phyloP scores from a whole-genome alignment of 2,113 vertebrate genomes.

The Actenoides lindsayi region DNA sequence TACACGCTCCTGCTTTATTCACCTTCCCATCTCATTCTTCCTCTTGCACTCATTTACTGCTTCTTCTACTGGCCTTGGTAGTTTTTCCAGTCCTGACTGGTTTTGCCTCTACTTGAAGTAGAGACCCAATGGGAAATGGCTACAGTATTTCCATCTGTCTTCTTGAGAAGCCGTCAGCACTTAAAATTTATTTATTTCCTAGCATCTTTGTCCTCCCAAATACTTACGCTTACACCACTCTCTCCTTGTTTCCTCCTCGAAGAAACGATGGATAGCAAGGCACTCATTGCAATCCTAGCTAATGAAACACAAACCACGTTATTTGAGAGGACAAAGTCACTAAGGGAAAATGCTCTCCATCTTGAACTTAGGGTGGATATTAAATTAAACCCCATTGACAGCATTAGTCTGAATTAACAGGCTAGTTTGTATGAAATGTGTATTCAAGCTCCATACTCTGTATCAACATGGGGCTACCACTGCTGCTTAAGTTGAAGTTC shows the following conservation, averaged over 20 bases:
- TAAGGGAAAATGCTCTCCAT: neutral
- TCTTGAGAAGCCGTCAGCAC: neutral
- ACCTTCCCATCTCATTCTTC: neutral
- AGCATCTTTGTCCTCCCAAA: neutral
- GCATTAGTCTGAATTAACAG: neutral
- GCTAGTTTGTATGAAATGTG: neutral
- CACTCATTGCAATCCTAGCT: neutral
- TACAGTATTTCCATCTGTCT: rapidly evolving
- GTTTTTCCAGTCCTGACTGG: neutral
- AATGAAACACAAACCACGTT: neutral
- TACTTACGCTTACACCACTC: neutral
- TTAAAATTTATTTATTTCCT: neutral
- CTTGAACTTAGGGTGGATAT: neutral
- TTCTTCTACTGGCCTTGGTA: neutral
- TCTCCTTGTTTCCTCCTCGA: neutral
- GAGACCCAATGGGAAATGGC: neutral
- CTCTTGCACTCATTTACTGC: neutral
- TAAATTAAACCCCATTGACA: slow-evolving; percentile 3
- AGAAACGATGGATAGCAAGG: neutral
- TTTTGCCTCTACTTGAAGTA: neutral
- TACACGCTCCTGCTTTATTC: rapidly evolving
- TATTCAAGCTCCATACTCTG: neutral
- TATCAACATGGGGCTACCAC: neutral
- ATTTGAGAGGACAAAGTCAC: neutral
- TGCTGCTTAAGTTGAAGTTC: neutral